These are phyloP conservation scores for Platyscapa corneri DNA, from an alignment of 1,140 invertebrate species.

Conservation along the genomic window DNA sequence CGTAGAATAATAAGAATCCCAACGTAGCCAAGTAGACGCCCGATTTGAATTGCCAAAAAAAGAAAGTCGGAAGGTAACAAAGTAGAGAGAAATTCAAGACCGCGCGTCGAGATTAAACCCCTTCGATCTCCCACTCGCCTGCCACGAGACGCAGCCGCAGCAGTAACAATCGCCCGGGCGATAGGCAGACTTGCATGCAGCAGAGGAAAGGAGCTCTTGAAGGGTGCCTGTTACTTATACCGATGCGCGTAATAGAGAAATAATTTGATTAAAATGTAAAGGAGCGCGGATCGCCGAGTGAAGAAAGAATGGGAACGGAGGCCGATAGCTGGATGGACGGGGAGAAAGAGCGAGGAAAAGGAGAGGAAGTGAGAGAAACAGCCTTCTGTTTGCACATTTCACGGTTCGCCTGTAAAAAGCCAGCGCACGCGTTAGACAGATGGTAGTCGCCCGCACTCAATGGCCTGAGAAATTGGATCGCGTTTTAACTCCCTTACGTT, in stretches of 20 bases:
- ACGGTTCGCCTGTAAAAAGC: slow-evolving; percentile 74
- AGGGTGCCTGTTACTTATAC: slow-evolving; percentile 43
- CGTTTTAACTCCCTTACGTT: slow-evolving; percentile 75
- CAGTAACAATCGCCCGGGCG: background rate
- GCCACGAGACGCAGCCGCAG: background rate
- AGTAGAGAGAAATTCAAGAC: background rate
- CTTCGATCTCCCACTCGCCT: slow-evolving; percentile 53
- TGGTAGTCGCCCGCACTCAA: slow-evolving; percentile 74
- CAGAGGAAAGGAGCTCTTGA: background rate
- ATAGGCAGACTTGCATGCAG: background rate
- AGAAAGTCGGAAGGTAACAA: background rate
- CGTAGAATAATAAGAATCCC: background rate
- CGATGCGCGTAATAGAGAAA: slow-evolving; percentile 70
- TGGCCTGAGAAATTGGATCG: slow-evolving; percentile 76
- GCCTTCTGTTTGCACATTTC: slow-evolving; percentile 75
- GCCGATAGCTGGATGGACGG: background rate
- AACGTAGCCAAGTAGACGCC: background rate
- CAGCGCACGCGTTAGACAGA: slow-evolving; percentile 71
- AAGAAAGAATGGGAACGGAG: background rate
- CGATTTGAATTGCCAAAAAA: background rate
- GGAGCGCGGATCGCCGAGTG: slow-evolving; percentile 55
- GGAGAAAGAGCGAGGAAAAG: background rate
- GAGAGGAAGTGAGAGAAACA: background rate
- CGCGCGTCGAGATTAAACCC: slow-evolving; percentile 60
- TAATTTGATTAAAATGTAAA: slow-evolving; percentile 76